Conservation (phyloP, 2,888 invertebrate genomes). For the Punctoribates punctum region DNA sequence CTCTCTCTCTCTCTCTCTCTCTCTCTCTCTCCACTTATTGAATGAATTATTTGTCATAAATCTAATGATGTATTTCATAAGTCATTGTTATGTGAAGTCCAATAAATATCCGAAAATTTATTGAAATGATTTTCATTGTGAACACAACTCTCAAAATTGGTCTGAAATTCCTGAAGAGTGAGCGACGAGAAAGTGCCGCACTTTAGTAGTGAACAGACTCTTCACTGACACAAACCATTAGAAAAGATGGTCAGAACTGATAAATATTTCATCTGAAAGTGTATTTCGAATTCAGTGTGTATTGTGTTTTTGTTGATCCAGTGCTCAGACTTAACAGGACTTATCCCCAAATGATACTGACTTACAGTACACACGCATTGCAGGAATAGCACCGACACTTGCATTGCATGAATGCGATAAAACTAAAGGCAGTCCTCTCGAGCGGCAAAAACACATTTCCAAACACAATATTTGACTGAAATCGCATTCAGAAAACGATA, state of each 20-base stretch:
- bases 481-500: slow-evolving; percentile 20
- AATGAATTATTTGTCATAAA: slow-evolving; percentile 2
- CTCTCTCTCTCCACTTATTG: neutral
- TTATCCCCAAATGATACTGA: slow-evolving; percentile 36
- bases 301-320: slow-evolving; percentile 31
- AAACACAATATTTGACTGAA: slow-evolving; percentile 19
- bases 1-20: slow-evolving; percentile 12
- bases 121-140: slow-evolving; percentile 5
- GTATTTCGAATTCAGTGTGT: neutral
- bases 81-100: slow-evolving; percentile 18
- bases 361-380: slow-evolving; percentile 4
- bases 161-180: neutral
- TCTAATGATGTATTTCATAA: neutral
- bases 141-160: neutral
- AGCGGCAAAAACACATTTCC: slow-evolving; percentile 32
- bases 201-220: neutral
- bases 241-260: slow-evolving; percentile 21
- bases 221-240: slow-evolving; percentile 11
- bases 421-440: slow-evolving; percentile 24
- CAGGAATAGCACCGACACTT: neutral
- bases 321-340: slow-evolving; percentile 1
- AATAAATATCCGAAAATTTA: neutral
- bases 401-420: slow-evolving; percentile 31
- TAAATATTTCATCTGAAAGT: slow-evolving; percentile 24
- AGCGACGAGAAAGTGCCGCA: neutral